These are phyloP conservation scores for Poeciliopsis infans DNA, from an alignment of 2,797 vertebrate genomes.

Conservation along the genomic window DNA sequence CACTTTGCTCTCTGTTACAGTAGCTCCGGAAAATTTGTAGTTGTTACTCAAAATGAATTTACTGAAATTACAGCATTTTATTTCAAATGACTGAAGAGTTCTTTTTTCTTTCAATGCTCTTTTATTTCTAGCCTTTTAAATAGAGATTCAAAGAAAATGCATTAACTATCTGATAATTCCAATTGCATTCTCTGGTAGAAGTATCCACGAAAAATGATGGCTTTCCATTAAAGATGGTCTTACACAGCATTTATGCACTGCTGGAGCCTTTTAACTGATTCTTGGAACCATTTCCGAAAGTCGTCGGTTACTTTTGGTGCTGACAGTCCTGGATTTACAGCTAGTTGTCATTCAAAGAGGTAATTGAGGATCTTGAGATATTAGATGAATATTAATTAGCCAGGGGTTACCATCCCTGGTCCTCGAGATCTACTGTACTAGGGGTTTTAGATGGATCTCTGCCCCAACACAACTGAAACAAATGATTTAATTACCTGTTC, in stretches of 20 bases:
- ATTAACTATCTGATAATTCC: neutral
- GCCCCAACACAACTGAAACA: too few relatives aligned
- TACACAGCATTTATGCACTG: neutral
- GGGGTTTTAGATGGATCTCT: too few relatives aligned
- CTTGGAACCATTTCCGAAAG: neutral
- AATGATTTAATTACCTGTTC: too few relatives aligned
- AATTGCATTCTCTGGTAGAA: neutral
- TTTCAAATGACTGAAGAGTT: neutral
- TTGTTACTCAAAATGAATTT: neutral
- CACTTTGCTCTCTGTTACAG: too few relatives aligned
- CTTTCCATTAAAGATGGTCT: neutral
- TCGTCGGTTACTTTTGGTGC: neutral
- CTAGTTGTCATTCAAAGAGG: neutral
- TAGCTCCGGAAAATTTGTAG: neutral
- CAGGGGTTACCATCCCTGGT: too few relatives aligned
- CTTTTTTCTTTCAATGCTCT: neutral
- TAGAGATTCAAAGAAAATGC: neutral
- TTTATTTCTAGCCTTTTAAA: neutral
- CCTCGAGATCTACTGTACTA: too few relatives aligned
- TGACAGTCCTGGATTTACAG: neutral
- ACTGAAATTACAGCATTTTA: neutral
- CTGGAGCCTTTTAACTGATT: neutral
- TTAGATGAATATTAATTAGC: neutral
- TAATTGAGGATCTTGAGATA: neutral
- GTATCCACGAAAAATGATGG: neutral